Evolutionary conservation across 1,140 invertebrate genomes (phyloP), one percentile per base, ranked within the genome.

Genomic region (Ceratina japonica): DNA sequence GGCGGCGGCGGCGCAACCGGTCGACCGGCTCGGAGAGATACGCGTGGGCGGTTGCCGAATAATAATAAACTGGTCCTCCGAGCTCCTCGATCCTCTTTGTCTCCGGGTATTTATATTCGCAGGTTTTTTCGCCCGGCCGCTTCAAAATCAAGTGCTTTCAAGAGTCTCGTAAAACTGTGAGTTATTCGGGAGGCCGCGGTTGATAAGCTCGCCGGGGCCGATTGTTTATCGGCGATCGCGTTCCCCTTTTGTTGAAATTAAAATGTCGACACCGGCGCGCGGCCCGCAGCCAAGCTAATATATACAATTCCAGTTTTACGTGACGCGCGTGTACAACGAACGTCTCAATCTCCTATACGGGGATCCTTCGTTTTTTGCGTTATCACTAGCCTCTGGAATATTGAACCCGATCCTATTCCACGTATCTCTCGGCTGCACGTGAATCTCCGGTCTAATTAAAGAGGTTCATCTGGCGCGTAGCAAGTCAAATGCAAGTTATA

Each of bases 31-130:
- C 72, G 76, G 86, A 79, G 84, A 81, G 87, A 74, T 85, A 76
- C 78, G 85, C 84, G 88, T 89, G 87, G 88, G 87, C 88, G 87
- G 82, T 87, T 87, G 86, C 85, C 85, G 83, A 89, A 89, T 88
- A 87, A 89, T 87, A 88, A 88, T 86, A 88, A 87, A 88, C 87
- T 83, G 84, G 85, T 63, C 80, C 79, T 70, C 77, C 81, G 72
- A 76, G 59, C 24, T 65, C 81, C 77, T 77, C 63, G 75, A 66
- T 75, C 75, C 69, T 80, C 79, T 81, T 79, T 73, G 75, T 87
- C 81, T 77, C 75, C 79, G 71, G 31, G 52, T 78, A 44, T 71
- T 80, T 61, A 44, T 81, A 58, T 71, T 75, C 72, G 22, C 52
- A 62, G 49, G 24, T 68, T 65, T 56, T 68, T 71, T 61, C 22